These are phyloP conservation scores for Pollenia labialis DNA, from an alignment of 2,888 invertebrate genomes.

Conservation along the genomic window DNA sequence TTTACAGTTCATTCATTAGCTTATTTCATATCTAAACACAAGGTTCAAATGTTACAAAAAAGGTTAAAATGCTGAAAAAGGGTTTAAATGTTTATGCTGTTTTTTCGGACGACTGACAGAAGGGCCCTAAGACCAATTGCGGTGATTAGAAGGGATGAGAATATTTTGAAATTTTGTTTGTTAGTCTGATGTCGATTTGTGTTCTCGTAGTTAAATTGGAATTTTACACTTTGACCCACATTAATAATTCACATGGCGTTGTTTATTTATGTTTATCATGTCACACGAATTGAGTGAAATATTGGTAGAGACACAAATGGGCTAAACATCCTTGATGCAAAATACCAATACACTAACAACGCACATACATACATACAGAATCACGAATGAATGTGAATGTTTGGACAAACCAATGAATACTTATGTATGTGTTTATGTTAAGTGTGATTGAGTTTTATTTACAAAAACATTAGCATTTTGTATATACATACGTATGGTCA, in stretches of 20 bases:
- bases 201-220: conserved; percentile 45
- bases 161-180: background rate
- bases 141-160: background rate
- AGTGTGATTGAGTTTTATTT: no score
- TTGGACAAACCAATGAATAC: conserved; percentile 11
- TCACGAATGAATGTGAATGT: conserved; percentile 2
- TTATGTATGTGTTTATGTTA: background rate
- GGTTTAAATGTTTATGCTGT: background rate
- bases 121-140: background rate
- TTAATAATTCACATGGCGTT: conserved; percentile 68
- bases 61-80: background rate
- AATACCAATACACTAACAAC: conserved; percentile 1
- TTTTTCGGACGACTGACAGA: background rate
- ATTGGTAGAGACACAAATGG: conserved; percentile 57
- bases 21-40: no score
- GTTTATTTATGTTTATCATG: conserved; percentile 70
- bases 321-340: conserved; percentile 46
- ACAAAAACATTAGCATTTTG: conserved; percentile 22
- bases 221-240: conserved; percentile 70
- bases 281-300: conserved; percentile 69
- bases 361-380: background rate
- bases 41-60: background rate
- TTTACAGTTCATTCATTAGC: background rate
- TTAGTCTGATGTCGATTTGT: background rate
- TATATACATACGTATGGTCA: background rate